phyloP scores from a whole-genome alignment of 1,140 invertebrate species.

The Campodea augens region DNA sequence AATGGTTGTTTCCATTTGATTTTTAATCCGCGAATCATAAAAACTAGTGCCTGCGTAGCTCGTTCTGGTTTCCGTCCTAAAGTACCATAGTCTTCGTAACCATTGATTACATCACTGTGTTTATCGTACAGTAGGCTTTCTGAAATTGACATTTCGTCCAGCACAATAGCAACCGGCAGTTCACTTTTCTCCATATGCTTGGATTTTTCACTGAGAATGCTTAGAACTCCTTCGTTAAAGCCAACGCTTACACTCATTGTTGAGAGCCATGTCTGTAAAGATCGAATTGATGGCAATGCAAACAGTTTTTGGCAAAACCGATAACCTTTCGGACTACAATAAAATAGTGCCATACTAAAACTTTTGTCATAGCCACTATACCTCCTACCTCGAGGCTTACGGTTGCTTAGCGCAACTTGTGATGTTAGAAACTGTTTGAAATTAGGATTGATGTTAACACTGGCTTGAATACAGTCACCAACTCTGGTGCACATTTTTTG shows the following conservation, averaged over 20 bases:
- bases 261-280: background rate
- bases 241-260: background rate
- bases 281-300: background rate
- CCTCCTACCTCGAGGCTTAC: background rate
- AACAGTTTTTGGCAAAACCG: background rate
- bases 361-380: background rate
- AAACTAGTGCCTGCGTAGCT: background rate
- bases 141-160: background rate
- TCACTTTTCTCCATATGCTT: background rate
- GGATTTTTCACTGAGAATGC: background rate
- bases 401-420: background rate
- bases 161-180: background rate
- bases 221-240: background rate
- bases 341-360: background rate
- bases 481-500: too few species aligned
- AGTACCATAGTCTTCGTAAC: background rate
- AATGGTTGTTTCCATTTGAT: background rate
- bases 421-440: background rate
- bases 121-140: background rate
- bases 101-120: background rate
- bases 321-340: background rate
- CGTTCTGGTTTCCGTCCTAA: background rate
- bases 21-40: background rate
- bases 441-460: background rate
- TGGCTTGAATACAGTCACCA: too few species aligned